Conservation (phyloP, 2,888 invertebrate genomes). For the Diplolepis rosae region DNA sequence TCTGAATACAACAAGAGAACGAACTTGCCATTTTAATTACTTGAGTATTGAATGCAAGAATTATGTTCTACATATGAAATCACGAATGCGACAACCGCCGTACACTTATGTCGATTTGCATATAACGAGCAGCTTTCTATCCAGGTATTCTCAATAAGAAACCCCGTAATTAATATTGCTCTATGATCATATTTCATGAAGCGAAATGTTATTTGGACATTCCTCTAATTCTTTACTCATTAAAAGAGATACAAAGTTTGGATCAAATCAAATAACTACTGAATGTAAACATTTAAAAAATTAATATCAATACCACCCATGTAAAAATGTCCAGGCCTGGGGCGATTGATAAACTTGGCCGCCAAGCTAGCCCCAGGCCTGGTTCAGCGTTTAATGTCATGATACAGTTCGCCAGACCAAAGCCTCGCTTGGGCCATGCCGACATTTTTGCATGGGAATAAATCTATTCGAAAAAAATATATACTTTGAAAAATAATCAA, state of each 20-base stretch:
- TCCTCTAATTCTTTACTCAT: neutral
- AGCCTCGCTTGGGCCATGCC: too few relatives aligned
- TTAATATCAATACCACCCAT: neutral
- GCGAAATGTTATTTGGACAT: slow-evolving; percentile 16
- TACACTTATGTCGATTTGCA: neutral
- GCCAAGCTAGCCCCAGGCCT: too few relatives aligned
- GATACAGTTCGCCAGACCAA: too few relatives aligned
- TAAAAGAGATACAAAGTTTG: neutral
- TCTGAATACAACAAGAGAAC: slow-evolving; percentile 3
- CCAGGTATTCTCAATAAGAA: slow-evolving; percentile 11
- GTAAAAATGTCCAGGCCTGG: too few relatives aligned
- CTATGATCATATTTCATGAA: slow-evolving; percentile 17
- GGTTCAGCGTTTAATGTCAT: too few relatives aligned
- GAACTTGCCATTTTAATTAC: slow-evolving; percentile 19
- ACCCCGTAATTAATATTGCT: slow-evolving; percentile 12
- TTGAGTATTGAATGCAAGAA: slow-evolving; percentile 1
- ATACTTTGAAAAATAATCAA: too few relatives aligned
- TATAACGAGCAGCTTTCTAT: slow-evolving; percentile 20
- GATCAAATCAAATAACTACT: neutral
- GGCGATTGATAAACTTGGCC: too few relatives aligned
- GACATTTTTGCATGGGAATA: too few relatives aligned
- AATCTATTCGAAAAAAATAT: too few relatives aligned
- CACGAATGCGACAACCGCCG: slow-evolving; percentile 16
- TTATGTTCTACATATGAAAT: slow-evolving; percentile 24
- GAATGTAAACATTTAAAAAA: neutral